Conservation (phyloP, 2,888 invertebrate genomes). For the Andrena minutula region DNA sequence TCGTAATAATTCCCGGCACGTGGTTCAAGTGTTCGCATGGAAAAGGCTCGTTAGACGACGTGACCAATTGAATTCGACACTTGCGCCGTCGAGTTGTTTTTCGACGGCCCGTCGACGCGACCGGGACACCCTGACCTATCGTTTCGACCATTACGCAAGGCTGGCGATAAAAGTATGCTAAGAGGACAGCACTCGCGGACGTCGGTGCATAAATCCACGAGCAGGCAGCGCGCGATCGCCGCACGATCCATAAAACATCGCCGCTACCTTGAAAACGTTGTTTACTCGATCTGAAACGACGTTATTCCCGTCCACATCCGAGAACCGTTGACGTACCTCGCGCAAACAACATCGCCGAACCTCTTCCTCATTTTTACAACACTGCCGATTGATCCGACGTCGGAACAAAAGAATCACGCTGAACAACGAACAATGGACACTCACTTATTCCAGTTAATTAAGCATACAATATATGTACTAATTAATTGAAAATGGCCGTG, state of each 20-base stretch:
- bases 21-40: background rate
- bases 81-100: background rate
- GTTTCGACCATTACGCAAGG: slow-evolving; percentile 17
- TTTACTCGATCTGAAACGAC: background rate
- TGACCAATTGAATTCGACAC: background rate
- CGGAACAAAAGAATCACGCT: no score
- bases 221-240: background rate
- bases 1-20: background rate
- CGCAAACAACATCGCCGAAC: background rate
- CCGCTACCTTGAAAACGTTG: background rate
- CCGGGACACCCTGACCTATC: background rate
- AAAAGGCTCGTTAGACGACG: background rate
- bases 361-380: background rate
- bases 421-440: no score
- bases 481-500: no score
- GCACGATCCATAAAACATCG: background rate
- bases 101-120: background rate
- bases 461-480: no score
- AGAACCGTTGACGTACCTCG: background rate
- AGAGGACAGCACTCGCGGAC: background rate
- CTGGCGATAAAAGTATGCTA: background rate
- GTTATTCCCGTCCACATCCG: background rate
- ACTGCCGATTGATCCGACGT: background rate
- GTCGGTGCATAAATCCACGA: background rate
- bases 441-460: no score